Evolutionary conservation across 30 jellyfish, hydroid and myxozoan species (phyloP).

Genomic region (Hydractinia symbiolongicarpus): DNA sequence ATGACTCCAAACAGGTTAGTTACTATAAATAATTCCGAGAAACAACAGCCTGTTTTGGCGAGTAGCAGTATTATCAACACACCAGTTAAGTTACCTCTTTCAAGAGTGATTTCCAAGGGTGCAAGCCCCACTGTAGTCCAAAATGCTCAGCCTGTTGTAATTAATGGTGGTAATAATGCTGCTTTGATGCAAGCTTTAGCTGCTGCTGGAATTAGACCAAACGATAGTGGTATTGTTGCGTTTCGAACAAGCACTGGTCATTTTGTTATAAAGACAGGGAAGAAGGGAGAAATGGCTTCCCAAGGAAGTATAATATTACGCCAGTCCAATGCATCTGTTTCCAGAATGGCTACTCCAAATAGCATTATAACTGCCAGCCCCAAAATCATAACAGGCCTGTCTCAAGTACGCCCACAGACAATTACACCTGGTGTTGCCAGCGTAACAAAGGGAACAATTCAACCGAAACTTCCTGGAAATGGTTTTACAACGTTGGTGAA

Average conservation of each 20-base stretch:
- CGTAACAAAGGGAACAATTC: conserved; percentile 9
- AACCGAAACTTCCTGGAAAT: background rate
- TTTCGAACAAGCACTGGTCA: conserved; percentile 84
- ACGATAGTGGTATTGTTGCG: conserved; percentile 66
- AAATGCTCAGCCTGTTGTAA: conserved; percentile 38
- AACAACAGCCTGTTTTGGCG: too few relatives aligned
- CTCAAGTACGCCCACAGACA: conserved; percentile 27
- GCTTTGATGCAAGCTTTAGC: conserved; percentile 78
- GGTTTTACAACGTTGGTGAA: background rate
- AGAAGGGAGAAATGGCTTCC: background rate
- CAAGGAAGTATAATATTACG: background rate
- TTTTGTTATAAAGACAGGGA: conserved; percentile 68
- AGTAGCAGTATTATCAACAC: too few relatives aligned
- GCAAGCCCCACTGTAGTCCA: conserved; percentile 49
- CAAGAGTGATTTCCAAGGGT: conserved; percentile 31
- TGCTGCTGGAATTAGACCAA: conserved; percentile 51
- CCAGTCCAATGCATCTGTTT: background rate
- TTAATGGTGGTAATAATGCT: conserved; percentile 7
- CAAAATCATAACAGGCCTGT: conserved; percentile 9
- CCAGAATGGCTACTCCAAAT: conserved; percentile 27
- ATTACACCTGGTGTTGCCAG: conserved; percentile 33
- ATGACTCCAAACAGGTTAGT: too few relatives aligned
- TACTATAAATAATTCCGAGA: too few relatives aligned
- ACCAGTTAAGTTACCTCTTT: conserved; percentile 31
- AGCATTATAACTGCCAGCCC: background rate